phyloP scores from a whole-genome alignment of 1,140 invertebrate genomes.

The Drosophila orena region DNA sequence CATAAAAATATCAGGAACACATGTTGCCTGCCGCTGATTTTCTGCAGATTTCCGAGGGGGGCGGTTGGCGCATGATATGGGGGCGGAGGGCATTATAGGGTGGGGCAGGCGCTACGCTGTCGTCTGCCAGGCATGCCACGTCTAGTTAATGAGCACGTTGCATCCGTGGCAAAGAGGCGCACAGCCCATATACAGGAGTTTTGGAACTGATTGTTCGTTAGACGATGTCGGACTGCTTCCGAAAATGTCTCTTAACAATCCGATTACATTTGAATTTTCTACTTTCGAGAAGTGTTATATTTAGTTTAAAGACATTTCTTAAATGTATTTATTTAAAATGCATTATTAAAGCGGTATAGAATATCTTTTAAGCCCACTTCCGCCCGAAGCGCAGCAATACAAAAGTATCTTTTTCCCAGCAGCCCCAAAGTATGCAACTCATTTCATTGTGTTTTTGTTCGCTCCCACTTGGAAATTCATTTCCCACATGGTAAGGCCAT shows the following conservation, averaged over 20 bases:
- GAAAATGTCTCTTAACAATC: neutral
- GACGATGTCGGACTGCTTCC: neutral
- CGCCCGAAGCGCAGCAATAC: neutral
- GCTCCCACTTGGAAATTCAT: conserved; percentile 31
- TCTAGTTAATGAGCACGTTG: conserved; percentile 57
- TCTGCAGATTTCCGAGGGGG: conserved; percentile 26
- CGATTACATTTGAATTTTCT: neutral
- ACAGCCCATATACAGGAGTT: neutral
- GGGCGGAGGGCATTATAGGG: conserved; percentile 8
- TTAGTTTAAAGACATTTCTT: no score
- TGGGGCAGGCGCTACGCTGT: conserved; percentile 10
- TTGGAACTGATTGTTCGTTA: neutral
- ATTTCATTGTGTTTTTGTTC: neutral
- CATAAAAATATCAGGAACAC: conserved; percentile 72
- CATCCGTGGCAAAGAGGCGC: conserved; percentile 27
- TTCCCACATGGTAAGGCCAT: conserved; percentile 5
- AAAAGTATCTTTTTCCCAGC: conserved; percentile 1
- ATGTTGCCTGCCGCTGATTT: conserved; percentile 62
- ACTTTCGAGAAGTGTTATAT: neutral
- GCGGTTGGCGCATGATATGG: neutral
- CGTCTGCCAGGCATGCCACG: conserved; percentile 55
- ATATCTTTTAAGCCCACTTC: neutral
- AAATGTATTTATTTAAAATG: no score
- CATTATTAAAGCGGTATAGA: no score
- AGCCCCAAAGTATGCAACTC: conserved; percentile 17